Conservation (phyloP, 2,113 vertebrate species). For the Vireo altiloquus region DNA sequence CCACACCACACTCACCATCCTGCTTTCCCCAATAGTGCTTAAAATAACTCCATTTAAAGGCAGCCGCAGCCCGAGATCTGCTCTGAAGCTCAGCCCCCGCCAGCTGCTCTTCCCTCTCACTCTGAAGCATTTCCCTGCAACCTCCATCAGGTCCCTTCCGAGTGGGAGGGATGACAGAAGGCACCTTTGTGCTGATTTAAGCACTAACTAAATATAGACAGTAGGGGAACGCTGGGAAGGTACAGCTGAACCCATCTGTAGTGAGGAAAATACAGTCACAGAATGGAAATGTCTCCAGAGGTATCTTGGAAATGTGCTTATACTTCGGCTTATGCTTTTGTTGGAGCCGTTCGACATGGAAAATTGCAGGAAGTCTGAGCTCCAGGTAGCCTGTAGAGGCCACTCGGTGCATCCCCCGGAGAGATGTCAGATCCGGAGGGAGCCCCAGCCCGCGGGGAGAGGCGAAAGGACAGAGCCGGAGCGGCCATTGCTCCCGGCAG, state of each 20-base stretch:
- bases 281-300: not conserved
- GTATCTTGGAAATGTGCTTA: not conserved
- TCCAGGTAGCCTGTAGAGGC: not conserved
- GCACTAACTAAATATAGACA: constrained; percentile 22
- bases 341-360: not conserved
- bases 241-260: constrained; percentile 15
- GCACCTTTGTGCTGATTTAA: constrained; percentile 45
- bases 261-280: not conserved
- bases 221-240: not conserved
- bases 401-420: not conserved
- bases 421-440: rapidly evolving
- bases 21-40: not conserved
- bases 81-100: not conserved
- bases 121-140: not conserved
- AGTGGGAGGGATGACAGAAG: constrained; percentile 10
- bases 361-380: not conserved
- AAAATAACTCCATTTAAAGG: not conserved
- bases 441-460: not conserved
- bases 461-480: not conserved
- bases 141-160: not conserved
- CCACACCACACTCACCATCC: not conserved
- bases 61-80: not conserved
- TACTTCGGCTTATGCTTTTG: not conserved
- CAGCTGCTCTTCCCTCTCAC: constrained; percentile 4
- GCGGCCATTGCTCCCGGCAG: not conserved